Evolutionary conservation across 2,888 invertebrate species (phyloP).

Genomic region (Chymomyza amoena): DNA sequence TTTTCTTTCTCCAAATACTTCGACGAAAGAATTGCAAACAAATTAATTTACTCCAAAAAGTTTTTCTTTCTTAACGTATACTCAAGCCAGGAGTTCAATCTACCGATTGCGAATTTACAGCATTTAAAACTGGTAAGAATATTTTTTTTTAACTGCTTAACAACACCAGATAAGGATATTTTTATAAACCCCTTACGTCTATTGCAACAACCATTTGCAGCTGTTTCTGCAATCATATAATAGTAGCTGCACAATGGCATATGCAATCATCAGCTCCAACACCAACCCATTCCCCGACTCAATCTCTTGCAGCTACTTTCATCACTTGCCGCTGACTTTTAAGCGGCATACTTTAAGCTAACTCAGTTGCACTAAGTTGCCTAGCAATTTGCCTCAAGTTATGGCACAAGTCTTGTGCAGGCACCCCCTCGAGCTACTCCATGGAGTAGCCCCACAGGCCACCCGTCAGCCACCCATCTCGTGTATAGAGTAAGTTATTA

Average conservation of each 20-base stretch:
- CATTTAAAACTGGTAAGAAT: no score
- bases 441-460: not conserved
- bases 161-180: no score
- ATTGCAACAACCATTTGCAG: not conserved
- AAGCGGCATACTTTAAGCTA: not conserved
- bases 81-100: no score
- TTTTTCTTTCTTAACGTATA: no score
- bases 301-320: no score
- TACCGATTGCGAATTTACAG: no score
- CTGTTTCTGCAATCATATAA: not conserved
- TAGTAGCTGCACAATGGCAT: not conserved
- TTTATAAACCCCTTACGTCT: no score
- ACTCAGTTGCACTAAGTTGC: not conserved
- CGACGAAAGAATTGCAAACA: no score
- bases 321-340: not conserved
- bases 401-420: not conserved
- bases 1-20: no score
- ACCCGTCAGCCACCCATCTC: not conserved
- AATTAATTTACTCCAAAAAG: no score
- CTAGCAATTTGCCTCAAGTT: slow-evolving; percentile 27
- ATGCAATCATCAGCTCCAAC: not conserved
- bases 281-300: not conserved
- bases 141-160: no score
- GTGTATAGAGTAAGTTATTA: slow-evolving; percentile 27
- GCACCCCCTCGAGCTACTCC: not conserved